A percentile compares a stretch with the other conserved stretches of the same genome.
Evolutionary conservation across 2,888 invertebrate genomes (phyloP).

Genomic region (Latrodectus elegans): DNA sequence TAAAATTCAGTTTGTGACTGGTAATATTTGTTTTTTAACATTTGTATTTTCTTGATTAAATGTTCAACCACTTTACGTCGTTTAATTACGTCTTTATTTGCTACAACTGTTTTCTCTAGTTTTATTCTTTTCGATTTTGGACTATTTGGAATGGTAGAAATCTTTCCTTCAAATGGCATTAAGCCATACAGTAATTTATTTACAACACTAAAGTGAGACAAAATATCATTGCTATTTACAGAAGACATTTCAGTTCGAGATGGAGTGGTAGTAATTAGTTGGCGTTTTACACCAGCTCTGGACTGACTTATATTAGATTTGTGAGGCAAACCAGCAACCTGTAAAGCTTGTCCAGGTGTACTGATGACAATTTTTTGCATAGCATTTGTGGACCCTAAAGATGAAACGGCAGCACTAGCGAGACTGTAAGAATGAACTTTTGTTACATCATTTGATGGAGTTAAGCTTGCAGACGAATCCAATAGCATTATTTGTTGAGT

Average conservation of each 20-base stretch:
- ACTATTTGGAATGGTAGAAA: conserved; percentile 49
- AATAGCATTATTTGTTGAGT: conserved; percentile 43
- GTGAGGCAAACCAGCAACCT: conserved; percentile 12
- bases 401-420: conserved; percentile 49
- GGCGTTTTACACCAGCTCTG: conserved; percentile 42
- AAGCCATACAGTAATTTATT: conserved; percentile 54
- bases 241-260: conserved; percentile 7
- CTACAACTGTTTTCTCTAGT: conserved; percentile 73
- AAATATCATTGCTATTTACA: conserved; percentile 41
- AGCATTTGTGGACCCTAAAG: conserved; percentile 12
- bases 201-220: conserved; percentile 33
- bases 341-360: conserved; percentile 23
- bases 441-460: conserved; percentile 54
- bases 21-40: conserved; percentile 74
- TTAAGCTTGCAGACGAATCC: conserved; percentile 24
- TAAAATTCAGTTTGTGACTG: conserved; percentile 83
- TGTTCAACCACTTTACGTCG: conserved; percentile 73
- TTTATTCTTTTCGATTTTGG: conserved; percentile 72
- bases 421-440: conserved; percentile 69
- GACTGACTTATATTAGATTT: conserved; percentile 26
- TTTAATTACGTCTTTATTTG: conserved; percentile 73
- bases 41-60: conserved; percentile 72
- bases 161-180: conserved; percentile 23
- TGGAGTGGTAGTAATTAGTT: conserved; percentile 5
- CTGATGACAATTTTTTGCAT: conserved; percentile 51